Base-by-base conservation (phyloP, 2,113 vertebrate genomes). In the Sebastes schlegelii region DNA sequence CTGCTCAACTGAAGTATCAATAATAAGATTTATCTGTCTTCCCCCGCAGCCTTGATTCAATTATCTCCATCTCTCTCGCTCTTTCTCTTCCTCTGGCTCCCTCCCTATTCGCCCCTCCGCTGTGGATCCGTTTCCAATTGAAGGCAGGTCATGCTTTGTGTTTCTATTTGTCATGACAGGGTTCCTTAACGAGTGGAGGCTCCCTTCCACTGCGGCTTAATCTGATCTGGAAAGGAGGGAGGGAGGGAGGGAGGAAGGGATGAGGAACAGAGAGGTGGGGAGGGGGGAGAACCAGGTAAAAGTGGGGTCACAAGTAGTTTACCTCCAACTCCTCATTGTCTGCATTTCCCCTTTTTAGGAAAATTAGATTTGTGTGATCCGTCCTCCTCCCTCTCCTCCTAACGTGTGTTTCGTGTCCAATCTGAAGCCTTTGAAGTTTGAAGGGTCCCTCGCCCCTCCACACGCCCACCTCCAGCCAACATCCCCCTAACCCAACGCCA, bases 41-140 rank as follows among this genome's bases (percentile, higher is more conserved):
- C 80, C 86, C 88, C 51, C 42, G n/a, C 79, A 85, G 91, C 87
- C 93, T 94, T 96, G 93, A 95, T 95, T 95, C 83, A 93, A 95
- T 95, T 95, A 95, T 92, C 88, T 91, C 72, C 87, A 86, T 88
- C 84, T 74, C 85, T 79, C 77, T 76, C 82, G 75, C 67, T 79
- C 85, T 72, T 80, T 91, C 87, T 91, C 81, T 88, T 83, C 79
- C 84, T 84, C 79, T 75, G 70, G 63, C 85, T 83, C 85, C 90
- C 90, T 86, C 86, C 65, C 74, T 52, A 42, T 81, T 88, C 77
- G 84, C 90, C 89, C 91, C 80, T 93, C 88, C 81, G 77, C 84
- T 54, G 85, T 90, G 89, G 92, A 95, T 95, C 94, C 93, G 88
- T 95, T 96, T 96, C 95, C 94, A 95, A 95, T 95, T 92, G 93